Conservation (phyloP, 2,797 vertebrate genomes). For the Falco rusticolus region DNA sequence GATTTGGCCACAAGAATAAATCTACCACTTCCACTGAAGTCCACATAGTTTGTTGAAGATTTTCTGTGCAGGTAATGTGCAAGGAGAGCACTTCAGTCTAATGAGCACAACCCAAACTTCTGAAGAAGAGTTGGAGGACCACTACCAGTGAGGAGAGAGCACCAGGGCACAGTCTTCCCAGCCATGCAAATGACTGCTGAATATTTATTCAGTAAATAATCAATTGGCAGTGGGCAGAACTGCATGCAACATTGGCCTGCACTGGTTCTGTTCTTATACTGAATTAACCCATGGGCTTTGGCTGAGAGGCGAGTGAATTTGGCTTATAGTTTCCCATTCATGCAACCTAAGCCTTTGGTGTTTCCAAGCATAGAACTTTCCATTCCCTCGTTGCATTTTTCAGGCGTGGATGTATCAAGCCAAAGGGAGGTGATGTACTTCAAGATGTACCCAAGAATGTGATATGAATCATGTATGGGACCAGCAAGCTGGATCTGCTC, state of each 20-base stretch:
- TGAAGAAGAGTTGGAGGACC: not conserved
- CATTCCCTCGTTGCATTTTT: not conserved
- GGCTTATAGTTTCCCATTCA: not conserved
- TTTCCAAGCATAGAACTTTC: not conserved
- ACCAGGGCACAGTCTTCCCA: accelerated
- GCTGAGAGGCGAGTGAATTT: not conserved
- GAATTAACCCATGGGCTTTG: not conserved
- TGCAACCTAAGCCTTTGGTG: not conserved
- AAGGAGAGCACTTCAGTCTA: not conserved
- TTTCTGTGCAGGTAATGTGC: accelerated
- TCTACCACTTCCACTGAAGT: not conserved
- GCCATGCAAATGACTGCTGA: accelerated
- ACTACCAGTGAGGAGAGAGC: not conserved
- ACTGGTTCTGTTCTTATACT: not conserved
- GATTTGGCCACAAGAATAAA: not conserved
- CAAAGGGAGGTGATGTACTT: not conserved
- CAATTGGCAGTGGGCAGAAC: not conserved
- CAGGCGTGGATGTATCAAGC: not conserved
- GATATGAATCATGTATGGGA: not conserved
- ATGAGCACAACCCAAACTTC: not conserved
- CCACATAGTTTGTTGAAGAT: not conserved
- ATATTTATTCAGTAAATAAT: not conserved
- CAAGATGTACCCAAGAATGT: not conserved
- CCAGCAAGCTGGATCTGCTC: not conserved
- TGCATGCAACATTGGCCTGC: not conserved